Base-by-base conservation (phyloP, 2,113 vertebrate species). In the Todiramphus chloris region DNA sequence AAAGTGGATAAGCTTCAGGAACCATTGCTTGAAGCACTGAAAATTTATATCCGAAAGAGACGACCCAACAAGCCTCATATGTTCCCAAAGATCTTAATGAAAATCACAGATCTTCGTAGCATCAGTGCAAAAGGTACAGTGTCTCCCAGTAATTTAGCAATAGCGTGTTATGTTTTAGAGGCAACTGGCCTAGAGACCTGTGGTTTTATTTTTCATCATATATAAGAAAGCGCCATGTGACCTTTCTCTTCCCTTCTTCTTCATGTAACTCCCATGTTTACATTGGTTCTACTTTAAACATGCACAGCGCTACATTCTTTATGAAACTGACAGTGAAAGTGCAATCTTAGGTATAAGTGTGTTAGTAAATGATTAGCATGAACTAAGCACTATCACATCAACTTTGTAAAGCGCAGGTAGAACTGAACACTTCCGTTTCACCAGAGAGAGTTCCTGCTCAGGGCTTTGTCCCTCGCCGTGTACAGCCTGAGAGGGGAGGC, bases 41-140 rank as follows among this genome's bases (percentile, higher is more conserved):
- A 99, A 98, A 99, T 99, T 97, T 99, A 99, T 79, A 99, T 99
- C 91, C 97, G 99, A 62, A 99, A 99, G 93, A 98, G 99, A 84
- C 97, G 99, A 78, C 99, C 99, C 96, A 99, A 98, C 98, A 99
- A 99, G 98, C 99, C 99, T 80, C 99, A 99, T 43, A 99, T 99
- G 99, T 99, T 99, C 96, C 99, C 99, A 98, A 99, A 99, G 98
- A 99, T 99, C 97, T 98, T 99, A 96, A 99, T 99, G 99, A 99
- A 99, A 98, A 99, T 99, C 98, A 99, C 99, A 2, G 99, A 99
- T 98, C 98, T 99, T 87, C 99, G 99, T 35, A 99, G 98, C 97
- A 99, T 99, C 98, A 99, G 99, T 48, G 99, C 99, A 56, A 99
- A 99, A 99, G 99, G 99, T 99, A 94, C 28, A 84, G 25, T 60